Base-by-base conservation (phyloP, 2,888 invertebrate genomes). In the Penaeus monodon region DNA sequence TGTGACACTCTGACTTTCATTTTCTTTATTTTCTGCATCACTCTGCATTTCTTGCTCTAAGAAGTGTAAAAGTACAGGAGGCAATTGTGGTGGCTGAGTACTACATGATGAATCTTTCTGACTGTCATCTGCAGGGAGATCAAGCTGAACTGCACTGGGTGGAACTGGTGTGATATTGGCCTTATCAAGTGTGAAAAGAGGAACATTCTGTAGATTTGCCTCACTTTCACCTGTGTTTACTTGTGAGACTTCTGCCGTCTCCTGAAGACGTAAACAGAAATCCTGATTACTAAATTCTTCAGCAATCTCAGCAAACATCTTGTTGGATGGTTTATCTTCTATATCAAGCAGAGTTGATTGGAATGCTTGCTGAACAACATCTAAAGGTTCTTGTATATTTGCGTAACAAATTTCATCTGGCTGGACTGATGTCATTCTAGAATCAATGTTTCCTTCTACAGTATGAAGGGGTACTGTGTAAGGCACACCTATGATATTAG, bases 351-450 rank as follows among this genome's bases (percentile, higher is more conserved):
- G 70, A 33, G 79, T 27, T 4, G 82, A 70, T 20, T 83, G 82
- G 29, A 87, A 87, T 65, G 86, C 79, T 57, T 78, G 83, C 44
- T 65, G 68, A 3, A 83, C 79, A 64, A 87, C 65, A 63, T 85
- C 85, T 63, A 79, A 33, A 20, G 44, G 44, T 49, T 77, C 77
- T 77, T 38, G 27, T 14, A 49, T 49, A 24, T 44, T 17, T 17
- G 77, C 57, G 17, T 57, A 57, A 57, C 57, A 57, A 4, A 57
- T 57, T 57, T 57, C 57, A 57, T 57, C 57, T 70, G 27, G 49
- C 49, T n/a, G 24, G 22, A 57, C 70, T 24, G 24, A 1, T 73
- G 20, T 24, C 73, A 63, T 17, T 6, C 57, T 14, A 17, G 57
- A 57, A 57, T 57, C 57, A 57, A 57, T 57, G 17, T 57, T 57